phyloP scores from a whole-genome alignment of 2,888 invertebrate species.

The Troides oblongomaculatus region DNA sequence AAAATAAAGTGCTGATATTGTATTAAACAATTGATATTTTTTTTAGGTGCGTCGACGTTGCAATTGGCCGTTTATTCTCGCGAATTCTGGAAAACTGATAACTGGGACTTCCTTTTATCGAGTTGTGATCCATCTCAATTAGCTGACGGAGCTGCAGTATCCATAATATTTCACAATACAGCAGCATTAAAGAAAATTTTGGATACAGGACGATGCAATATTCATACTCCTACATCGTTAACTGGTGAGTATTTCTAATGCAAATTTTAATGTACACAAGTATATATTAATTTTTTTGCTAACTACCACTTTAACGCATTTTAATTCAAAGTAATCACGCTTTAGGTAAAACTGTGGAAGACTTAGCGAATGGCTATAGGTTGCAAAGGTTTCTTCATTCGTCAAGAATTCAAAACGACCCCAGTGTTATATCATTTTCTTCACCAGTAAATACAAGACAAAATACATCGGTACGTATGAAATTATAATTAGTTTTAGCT shows the following conservation, averaged over 20 bases:
- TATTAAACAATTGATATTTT: not conserved
- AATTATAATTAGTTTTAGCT: too few species aligned
- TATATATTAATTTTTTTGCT: too few species aligned
- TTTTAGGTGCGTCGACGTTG: conserved; percentile 66
- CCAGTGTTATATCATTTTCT: conserved; percentile 33
- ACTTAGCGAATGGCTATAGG: conserved; percentile 67
- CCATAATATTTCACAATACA: conserved; percentile 65
- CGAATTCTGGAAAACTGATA: conserved; percentile 58
- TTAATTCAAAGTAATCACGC: conserved; percentile 4
- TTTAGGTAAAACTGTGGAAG: conserved; percentile 68
- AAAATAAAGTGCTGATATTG: not conserved
- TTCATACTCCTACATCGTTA: conserved; percentile 66
- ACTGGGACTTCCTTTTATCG: conserved; percentile 64
- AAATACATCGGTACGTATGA: conserved; percentile 14
- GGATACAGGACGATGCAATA: conserved; percentile 68
- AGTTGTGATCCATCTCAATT: conserved; percentile 72
- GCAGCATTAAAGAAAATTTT: conserved; percentile 62
- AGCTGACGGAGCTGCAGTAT: conserved; percentile 73
- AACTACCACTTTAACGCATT: not conserved
- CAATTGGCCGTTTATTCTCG: conserved; percentile 70
- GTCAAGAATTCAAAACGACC: conserved; percentile 34
- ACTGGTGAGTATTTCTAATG: conserved; percentile 51
- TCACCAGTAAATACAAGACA: conserved; percentile 39
- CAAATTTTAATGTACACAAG: too few species aligned
- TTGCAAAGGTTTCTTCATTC: conserved; percentile 51